Evolutionary conservation across 2,888 invertebrate genomes (phyloP).

Genomic region (Hermaeophaga mercurialis): DNA sequence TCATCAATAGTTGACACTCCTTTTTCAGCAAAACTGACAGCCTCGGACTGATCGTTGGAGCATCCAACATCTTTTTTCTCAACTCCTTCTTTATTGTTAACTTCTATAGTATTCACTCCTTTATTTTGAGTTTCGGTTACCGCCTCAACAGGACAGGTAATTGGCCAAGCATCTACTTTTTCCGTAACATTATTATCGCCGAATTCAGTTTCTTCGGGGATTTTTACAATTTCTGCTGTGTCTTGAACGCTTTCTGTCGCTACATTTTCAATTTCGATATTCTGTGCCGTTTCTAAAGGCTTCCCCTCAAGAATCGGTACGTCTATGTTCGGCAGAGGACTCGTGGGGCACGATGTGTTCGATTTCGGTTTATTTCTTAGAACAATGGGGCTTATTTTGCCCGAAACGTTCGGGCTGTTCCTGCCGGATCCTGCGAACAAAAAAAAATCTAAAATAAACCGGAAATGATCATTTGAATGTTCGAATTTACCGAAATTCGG

Average conservation of each 20-base stretch:
- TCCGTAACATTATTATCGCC: constrained; percentile 12
- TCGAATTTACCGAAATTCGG: constrained; percentile 54
- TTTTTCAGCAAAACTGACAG: constrained; percentile 6
- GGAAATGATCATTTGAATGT: neutral
- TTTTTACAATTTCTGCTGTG: neutral
- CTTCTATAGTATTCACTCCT: neutral
- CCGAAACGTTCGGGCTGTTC: constrained; percentile 64
- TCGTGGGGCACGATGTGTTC: constrained; percentile 52
- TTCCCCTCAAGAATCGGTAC: constrained; percentile 54
- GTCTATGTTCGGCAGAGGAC: constrained; percentile 57
- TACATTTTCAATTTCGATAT: constrained; percentile 7
- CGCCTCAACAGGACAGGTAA: neutral
- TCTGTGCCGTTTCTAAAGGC: constrained; percentile 28
- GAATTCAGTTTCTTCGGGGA: neutral
- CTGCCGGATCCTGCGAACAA: constrained; percentile 59
- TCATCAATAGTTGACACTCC: constrained; percentile 2
- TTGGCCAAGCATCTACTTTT: neutral
- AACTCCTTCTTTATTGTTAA: constrained; percentile 4
- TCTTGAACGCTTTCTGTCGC: neutral
- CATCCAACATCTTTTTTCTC: constrained; percentile 22
- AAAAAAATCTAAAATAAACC: constrained; percentile 1
- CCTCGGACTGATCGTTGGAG: constrained; percentile 6
- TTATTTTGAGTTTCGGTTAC: neutral
- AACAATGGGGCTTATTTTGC: constrained; percentile 66
- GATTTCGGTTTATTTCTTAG: constrained; percentile 54